These are phyloP conservation scores for Drosophila varians DNA, from an alignment of 1,140 invertebrate species.

Conservation along the genomic window DNA sequence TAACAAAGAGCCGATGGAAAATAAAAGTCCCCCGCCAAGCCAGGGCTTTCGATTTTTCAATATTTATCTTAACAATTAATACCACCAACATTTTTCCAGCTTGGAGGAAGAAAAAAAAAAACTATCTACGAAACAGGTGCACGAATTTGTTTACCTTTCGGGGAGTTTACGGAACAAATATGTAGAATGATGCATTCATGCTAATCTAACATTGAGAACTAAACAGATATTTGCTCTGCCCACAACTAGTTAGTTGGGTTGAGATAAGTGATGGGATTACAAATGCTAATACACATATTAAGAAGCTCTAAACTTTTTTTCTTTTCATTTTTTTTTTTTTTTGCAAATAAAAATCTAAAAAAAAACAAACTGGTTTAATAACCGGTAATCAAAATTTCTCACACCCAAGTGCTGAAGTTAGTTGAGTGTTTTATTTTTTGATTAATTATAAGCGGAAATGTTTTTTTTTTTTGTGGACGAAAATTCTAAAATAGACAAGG, in stretches of 20 bases:
- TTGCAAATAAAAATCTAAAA: not conserved
- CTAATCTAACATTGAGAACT: conserved; percentile 22
- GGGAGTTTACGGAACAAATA: conserved; percentile 35
- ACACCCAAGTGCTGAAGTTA: not conserved
- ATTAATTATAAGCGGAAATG: not conserved
- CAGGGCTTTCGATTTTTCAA: not conserved
- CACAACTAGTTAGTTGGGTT: not conserved
- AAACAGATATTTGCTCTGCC: conserved; percentile 25
- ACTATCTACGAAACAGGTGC: not conserved
- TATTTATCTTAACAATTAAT: conserved; percentile 3
- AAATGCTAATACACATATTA: not conserved
- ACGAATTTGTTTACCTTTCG: conserved; percentile 21
- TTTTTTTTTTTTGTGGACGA: not conserved
- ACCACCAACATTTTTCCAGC: not conserved
- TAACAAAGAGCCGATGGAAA: conserved; percentile 6
- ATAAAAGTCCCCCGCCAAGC: not conserved
- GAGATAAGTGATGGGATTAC: not conserved
- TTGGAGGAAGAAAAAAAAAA: not conserved
- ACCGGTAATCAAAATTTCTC: not conserved
- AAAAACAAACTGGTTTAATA: not conserved
- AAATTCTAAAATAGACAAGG: not conserved
- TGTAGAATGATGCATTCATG: conserved; percentile 16
- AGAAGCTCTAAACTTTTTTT: not conserved
- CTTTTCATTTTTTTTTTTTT: not conserved
- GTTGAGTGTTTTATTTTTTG: not conserved